Conservation (phyloP, 2,113 vertebrate species). For the Theropithecus gelada region DNA sequence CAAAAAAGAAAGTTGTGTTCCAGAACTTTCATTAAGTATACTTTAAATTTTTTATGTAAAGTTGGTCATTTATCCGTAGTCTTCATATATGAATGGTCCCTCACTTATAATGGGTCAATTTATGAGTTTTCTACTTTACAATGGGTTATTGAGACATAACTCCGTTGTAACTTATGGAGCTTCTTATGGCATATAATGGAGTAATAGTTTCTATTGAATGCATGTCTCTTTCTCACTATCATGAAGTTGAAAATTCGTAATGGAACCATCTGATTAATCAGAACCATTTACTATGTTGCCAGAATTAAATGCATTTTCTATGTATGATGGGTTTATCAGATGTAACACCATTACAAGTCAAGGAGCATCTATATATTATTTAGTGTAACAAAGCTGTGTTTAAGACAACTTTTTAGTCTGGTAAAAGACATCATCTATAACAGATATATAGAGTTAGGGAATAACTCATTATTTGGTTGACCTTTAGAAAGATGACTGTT, state of each 20-base stretch:
- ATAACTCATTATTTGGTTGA: neutral
- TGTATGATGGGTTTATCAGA: neutral
- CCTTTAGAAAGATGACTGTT: neutral
- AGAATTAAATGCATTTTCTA: neutral
- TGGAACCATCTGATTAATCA: neutral
- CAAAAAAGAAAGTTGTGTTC: neutral
- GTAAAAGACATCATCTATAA: neutral
- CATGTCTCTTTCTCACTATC: neutral
- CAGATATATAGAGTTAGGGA: neutral
- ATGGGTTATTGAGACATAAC: neutral
- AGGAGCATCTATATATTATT: neutral
- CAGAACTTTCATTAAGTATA: neutral
- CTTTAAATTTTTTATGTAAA: neutral
- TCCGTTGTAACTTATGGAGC: neutral
- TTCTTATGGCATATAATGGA: neutral
- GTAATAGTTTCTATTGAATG: neutral
- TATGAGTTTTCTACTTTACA: neutral
- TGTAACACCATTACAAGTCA: neutral
- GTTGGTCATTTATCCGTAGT: neutral
- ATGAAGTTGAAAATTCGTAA: neutral
- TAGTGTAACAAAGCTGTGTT: neutral
- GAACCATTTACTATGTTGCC: neutral
- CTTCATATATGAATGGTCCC: neutral
- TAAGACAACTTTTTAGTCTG: neutral
- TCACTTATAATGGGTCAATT: neutral